Base-by-base conservation (phyloP, 92 coral and sea anemone species). In the Epizoanthus ramosus region DNA sequence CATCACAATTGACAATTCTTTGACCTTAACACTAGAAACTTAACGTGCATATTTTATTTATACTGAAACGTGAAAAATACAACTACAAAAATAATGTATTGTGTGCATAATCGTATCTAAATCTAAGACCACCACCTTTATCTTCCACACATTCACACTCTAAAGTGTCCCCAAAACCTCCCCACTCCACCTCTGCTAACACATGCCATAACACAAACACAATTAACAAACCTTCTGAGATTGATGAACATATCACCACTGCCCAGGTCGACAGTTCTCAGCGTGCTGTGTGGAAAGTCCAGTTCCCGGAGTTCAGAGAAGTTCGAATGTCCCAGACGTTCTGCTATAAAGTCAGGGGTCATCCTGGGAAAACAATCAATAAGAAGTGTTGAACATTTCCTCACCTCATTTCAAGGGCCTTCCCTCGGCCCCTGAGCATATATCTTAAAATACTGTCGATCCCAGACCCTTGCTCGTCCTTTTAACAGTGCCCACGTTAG, bases 341-440 rank as follows among this genome's bases (percentile, higher is more conserved):
- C 98, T 24, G 96, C 98, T 21, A 95, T 89, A 76, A 95, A 95
- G 83, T 95, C 98, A 35, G 95, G 92, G 31, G 98, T 93, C 93
- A 95, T 89, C 76, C 98, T 95, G 82, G 6, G 21, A 80, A 54
- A n/a, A 16, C 45, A 37, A 43, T 50, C 15, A 50, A 71, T 6
- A 63, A 56, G n/a, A 54, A 57, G 6, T 1, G n/a, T 5, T 18
- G 57, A 41, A 71, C 23, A 19, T 17, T 43, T 71, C 15, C 37
- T 10, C 3, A 39, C 9, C 17, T 22, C 25, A 31, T 22, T 22
- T 16, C 28, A 10, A 64, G 10, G 15, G 16, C 12, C 25, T 64
- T 64, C 35, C 15, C 54, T 50, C 54, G 15, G n/a, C n/a, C n/a
- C n/a, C n/a, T n/a, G n/a, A 50, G 54, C 54, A 50, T 43, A 43